Base-by-base conservation (phyloP, 2,888 invertebrate genomes). In the Mallateleia sp. region DNA sequence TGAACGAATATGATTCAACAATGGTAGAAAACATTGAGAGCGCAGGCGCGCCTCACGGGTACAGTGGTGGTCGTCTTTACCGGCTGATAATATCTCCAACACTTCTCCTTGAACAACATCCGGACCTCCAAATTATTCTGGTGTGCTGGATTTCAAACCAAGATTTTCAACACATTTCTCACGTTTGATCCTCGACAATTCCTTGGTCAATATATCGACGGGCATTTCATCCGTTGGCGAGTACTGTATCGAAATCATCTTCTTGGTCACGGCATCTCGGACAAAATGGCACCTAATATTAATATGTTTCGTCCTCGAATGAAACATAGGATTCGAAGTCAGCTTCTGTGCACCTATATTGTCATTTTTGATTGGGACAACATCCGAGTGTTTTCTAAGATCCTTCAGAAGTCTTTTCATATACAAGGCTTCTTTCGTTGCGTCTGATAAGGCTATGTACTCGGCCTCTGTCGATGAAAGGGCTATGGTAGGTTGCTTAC, bases 391-490 rank as follows among this genome's bases (percentile, higher is more conserved):
- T 47, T 47, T 47, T 14, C 47, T 14, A 47, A 47, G 18, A 18
- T 15, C 47, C 14, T 11, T 47, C 47, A 47, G 47, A 18, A n/a
- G 47, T 14, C 18, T 47, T 47, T 47, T 5, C 47, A 47, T 47
- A 14, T 47, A 18, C 18, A 47, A 47, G 25, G 64, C 64, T 24
- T 64, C 45, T 25, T 8, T 45, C 2, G 45, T 64, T 5, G 64
- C 64, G 8, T 64, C 64, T 9, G 45, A 22, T 14, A 64, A n/a
- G 8, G 64, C 45, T 45, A 64, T 64, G n/a, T 64, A 64, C 18
- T 64, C 45, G 14, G 64, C 64, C 45, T 64, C 64, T 20, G 64
- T 64, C 14, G 64, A 45, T 15, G 45, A 64, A 15, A 45, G 7
- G 6, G 60, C 60, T 14, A 34, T 22, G 1, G 60, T 60, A 32